Percentiles rank a stretch among this genome's conserved stretches.
These are phyloP conservation scores for Caenorhabditis afra DNA, from an alignment of 2,888 invertebrate genomes.

Conservation along the genomic window DNA sequence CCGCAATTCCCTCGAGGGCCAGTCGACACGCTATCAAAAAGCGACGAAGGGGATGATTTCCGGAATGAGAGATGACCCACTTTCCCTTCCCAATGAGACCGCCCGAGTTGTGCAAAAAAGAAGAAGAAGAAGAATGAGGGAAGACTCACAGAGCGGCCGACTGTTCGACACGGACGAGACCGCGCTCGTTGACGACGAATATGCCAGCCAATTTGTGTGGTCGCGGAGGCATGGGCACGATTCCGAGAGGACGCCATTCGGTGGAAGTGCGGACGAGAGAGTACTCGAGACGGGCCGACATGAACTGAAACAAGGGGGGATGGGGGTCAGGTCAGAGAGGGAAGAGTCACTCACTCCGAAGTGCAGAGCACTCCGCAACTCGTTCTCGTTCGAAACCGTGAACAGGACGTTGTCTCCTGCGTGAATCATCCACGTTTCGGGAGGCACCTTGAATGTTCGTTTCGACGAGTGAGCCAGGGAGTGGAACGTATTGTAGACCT, in stretches of 20 bases:
- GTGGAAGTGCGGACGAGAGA: conserved; percentile 47
- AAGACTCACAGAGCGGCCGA: conserved; percentile 46
- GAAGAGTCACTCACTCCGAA: conserved; percentile 54
- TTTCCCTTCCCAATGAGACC: too few species aligned
- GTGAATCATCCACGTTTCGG: conserved; percentile 63
- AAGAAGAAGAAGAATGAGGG: not conserved
- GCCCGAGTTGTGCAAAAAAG: not conserved
- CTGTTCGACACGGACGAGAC: conserved; percentile 66
- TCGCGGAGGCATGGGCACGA: conserved; percentile 60
- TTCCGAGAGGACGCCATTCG: conserved; percentile 68
- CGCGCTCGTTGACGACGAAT: conserved; percentile 69
- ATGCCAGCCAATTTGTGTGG: conserved; percentile 59
- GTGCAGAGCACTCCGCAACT: conserved; percentile 63
- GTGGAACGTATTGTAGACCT: conserved; percentile 54
- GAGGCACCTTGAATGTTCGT: conserved; percentile 58
- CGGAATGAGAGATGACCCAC: too few species aligned
- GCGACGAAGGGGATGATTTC: not conserved
- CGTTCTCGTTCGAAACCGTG: conserved; percentile 60
- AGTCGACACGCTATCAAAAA: conserved; percentile 23
- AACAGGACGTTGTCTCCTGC: conserved; percentile 63
- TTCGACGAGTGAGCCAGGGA: conserved; percentile 52
- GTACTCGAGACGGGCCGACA: conserved; percentile 63
- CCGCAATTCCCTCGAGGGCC: conserved; percentile 29
- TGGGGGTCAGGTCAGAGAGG: not conserved
- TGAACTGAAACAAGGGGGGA: conserved; percentile 47